phyloP scores from a whole-genome alignment of 2,113 vertebrate genomes.

The Ranitomeya imitator region DNA sequence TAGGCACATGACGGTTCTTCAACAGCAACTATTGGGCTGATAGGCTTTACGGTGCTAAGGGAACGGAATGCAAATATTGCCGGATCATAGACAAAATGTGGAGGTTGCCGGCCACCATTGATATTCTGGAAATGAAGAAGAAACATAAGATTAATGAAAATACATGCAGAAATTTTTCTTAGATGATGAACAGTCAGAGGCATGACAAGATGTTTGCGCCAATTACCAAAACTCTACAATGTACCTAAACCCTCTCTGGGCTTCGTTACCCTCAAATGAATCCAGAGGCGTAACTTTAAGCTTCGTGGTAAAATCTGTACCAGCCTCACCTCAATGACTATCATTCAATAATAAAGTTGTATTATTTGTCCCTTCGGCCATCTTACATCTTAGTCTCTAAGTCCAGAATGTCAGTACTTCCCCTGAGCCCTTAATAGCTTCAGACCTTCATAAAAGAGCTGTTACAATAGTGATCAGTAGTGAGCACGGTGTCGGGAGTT shows the following conservation, averaged over 20 bases:
- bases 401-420: not conserved
- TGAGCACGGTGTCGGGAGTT: not conserved
- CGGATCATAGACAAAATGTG: slow-evolving; percentile 84
- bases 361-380: not conserved
- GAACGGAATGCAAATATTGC: slow-evolving; percentile 89
- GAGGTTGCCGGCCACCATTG: slow-evolving; percentile 70
- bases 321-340: not conserved
- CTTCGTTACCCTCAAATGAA: not conserved
- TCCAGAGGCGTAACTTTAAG: not conserved
- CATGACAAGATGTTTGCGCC: not conserved
- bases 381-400: not conserved
- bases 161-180: not conserved
- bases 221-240: not conserved
- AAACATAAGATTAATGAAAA: not conserved
- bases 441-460: not conserved
- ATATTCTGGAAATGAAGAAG: slow-evolving; percentile 73
- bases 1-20: slow-evolving; percentile 85
- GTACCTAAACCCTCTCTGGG: not conserved
- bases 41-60: slow-evolving; percentile 82
- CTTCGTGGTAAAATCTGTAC: not conserved
- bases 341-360: not conserved
- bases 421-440: not conserved
- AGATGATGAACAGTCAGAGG: not conserved
- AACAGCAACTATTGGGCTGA: slow-evolving; percentile 78
- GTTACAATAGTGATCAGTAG: not conserved